Percentiles rank a stretch among this genome's conserved stretches.
Conservation (phyloP, 2,888 invertebrate species). For the Machimus atricapillus region DNA sequence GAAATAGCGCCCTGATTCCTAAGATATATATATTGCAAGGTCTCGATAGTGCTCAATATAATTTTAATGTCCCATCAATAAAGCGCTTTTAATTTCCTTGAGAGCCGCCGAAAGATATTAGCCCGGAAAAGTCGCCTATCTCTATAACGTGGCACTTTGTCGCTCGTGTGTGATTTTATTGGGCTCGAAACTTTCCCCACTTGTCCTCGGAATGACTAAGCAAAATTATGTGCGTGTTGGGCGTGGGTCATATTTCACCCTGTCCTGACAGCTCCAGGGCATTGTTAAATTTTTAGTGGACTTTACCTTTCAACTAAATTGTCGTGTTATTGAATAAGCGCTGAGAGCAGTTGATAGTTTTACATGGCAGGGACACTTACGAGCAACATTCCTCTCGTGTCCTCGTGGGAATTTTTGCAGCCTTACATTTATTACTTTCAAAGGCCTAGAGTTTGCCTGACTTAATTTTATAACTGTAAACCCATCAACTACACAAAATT, state of each 20-base stretch:
- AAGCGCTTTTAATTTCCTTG: constrained; percentile 6
- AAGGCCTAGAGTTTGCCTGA: background rate
- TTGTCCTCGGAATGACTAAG: background rate
- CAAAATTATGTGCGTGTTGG: background rate
- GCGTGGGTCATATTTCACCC: background rate
- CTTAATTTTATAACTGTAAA: background rate
- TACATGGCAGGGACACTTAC: background rate
- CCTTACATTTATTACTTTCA: background rate
- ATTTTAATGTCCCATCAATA: constrained; percentile 11
- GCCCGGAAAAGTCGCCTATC: background rate
- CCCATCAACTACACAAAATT: background rate
- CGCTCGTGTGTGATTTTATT: background rate
- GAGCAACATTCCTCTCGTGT: background rate
- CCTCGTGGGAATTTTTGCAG: background rate
- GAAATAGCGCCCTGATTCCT: background rate
- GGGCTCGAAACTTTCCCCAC: background rate
- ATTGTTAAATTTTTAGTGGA: background rate
- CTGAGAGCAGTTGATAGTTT: background rate
- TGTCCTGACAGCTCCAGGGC: background rate
- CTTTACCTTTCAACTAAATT: background rate
- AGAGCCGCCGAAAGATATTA: background rate
- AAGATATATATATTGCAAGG: background rate
- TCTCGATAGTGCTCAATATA: background rate
- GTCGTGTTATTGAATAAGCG: background rate
- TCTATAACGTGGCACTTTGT: background rate